Evolutionary conservation across 2,113 vertebrate genomes (phyloP).

Genomic region (Leptodactylus fuscus): DNA sequence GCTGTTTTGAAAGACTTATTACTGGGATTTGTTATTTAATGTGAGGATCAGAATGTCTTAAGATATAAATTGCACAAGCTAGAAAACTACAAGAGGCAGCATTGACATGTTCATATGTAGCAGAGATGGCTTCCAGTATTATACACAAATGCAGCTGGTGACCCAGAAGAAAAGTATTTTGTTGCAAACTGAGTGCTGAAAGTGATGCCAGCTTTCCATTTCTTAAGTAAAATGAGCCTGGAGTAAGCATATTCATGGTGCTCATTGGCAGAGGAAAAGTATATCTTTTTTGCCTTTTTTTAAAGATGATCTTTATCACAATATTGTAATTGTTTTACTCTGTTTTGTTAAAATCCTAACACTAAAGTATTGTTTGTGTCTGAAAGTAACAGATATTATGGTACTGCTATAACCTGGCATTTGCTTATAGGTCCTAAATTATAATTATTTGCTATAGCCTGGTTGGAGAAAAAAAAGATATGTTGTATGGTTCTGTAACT

Average conservation of each 20-base stretch:
- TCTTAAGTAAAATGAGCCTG: not conserved
- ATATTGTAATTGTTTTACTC: not conserved
- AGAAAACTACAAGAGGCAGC: not conserved
- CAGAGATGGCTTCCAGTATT: constrained; percentile 3
- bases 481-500: not conserved
- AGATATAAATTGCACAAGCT: constrained; percentile 4
- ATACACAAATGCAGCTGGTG: not conserved
- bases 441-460: not conserved
- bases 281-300: no score
- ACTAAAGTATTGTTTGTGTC: not conserved
- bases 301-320: not conserved
- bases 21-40: constrained; percentile 31
- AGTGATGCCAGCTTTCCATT: constrained; percentile 10
- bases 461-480: no score
- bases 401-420: not conserved
- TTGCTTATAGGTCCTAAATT: not conserved
- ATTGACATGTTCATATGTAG: not conserved
- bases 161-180: not conserved
- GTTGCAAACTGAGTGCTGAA: not conserved
- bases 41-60: not conserved
- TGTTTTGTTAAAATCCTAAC: not conserved
- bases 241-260: constrained; percentile 19
- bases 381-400: not conserved
- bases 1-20: constrained; percentile 10
- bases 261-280: not conserved